phyloP scores from a whole-genome alignment of 2,888 invertebrate genomes.

The Caenorhabditis angaria region DNA sequence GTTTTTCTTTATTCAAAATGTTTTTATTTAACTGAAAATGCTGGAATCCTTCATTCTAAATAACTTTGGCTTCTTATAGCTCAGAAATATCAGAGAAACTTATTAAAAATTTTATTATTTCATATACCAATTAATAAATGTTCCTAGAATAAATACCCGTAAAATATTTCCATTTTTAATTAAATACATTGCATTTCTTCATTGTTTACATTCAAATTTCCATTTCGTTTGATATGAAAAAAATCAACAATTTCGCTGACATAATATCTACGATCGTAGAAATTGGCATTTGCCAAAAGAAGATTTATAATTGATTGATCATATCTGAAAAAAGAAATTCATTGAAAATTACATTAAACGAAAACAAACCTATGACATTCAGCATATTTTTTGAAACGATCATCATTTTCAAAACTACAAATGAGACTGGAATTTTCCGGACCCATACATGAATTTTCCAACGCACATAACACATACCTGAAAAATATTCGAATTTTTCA shows the following conservation, averaged over 20 bases:
- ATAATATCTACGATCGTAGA: slow-evolving; percentile 67
- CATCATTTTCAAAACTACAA: slow-evolving; percentile 27
- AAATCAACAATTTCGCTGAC: slow-evolving; percentile 51
- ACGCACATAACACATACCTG: slow-evolving; percentile 71
- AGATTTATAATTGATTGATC: slow-evolving; percentile 73
- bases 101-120: no score
- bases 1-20: no score
- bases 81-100: no score
- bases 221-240: slow-evolving; percentile 43
- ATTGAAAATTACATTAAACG: neutral
- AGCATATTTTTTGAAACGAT: slow-evolving; percentile 54
- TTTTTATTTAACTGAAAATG: no score
- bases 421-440: slow-evolving; percentile 57
- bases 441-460: slow-evolving; percentile 72
- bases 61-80: no score
- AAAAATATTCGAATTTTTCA: neutral
- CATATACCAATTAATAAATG: no score
- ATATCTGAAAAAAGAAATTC: slow-evolving; percentile 23
- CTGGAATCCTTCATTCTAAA: no score
- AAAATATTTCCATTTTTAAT: no score
- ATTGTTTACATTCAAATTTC: neutral
- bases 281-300: slow-evolving; percentile 71
- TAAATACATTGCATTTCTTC: neutral
- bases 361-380: slow-evolving; percentile 72
- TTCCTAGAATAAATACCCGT: no score